Evolutionary conservation across 2,113 vertebrate species (phyloP).

Genomic region (Podilymbus podiceps): DNA sequence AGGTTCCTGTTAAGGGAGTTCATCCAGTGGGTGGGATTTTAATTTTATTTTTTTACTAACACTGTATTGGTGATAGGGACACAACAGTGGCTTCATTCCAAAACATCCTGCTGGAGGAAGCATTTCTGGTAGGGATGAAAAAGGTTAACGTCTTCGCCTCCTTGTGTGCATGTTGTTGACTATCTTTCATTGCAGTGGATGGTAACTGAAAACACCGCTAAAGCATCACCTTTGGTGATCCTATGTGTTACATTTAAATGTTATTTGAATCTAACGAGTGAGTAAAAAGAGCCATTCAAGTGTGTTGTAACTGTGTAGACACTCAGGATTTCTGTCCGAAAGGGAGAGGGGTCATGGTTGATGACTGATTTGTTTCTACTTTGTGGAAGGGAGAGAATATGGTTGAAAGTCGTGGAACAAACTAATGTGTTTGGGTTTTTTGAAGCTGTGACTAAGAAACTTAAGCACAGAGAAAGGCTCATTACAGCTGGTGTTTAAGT

Average conservation of each 20-base stretch:
- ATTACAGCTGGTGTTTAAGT: neutral
- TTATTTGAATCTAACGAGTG: neutral
- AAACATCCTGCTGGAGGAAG: neutral
- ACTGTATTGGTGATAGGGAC: neutral
- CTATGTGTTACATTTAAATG: neutral
- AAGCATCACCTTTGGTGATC: neutral
- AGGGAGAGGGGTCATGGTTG: neutral
- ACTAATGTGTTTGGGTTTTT: neutral
- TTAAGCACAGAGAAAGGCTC: neutral
- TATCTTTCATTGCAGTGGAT: neutral
- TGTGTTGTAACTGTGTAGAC: neutral
- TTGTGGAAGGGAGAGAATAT: neutral
- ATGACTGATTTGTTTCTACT: neutral
- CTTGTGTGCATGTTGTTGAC: neutral
- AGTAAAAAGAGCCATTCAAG: neutral
- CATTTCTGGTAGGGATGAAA: neutral
- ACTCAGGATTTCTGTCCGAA: neutral
- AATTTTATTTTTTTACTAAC: neutral
- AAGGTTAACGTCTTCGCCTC: neutral
- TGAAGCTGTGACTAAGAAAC: neutral
- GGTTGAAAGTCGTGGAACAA: neutral
- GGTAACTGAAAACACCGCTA: neutral
- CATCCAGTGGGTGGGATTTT: neutral
- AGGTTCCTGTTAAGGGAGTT: neutral
- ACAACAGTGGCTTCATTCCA: constrained; percentile 10